These are phyloP conservation scores for Chymomyza fuscimana DNA, from an alignment of 2,888 invertebrate species.

Conservation along the genomic window DNA sequence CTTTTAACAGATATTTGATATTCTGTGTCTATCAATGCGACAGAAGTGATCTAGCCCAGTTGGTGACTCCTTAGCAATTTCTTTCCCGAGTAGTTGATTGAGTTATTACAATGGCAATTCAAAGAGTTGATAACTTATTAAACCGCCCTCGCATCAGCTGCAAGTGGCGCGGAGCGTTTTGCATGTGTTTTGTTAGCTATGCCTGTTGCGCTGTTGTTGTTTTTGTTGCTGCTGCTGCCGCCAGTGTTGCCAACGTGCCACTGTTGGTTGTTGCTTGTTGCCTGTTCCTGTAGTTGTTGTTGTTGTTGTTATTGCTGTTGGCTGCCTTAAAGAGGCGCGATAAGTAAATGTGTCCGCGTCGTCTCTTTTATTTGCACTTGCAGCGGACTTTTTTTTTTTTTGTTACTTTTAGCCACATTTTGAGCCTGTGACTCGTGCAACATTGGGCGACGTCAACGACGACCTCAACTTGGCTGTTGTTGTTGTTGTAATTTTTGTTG, in stretches of 20 bases:
- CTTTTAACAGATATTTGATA: no score
- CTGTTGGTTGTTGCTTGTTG: slow-evolving; percentile 30
- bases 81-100: no score
- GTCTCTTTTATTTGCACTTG: slow-evolving; percentile 74
- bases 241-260: slow-evolving; percentile 10
- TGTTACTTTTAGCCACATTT: slow-evolving; percentile 10
- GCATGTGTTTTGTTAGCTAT: slow-evolving; percentile 65
- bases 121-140: background rate
- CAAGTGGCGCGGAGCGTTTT: slow-evolving; percentile 53
- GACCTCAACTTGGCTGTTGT: slow-evolving; percentile 19
- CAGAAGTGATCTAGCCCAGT: no score
- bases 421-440: slow-evolving; percentile 35
- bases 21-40: no score
- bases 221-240: slow-evolving; percentile 50
- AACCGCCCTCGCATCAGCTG: slow-evolving; percentile 30
- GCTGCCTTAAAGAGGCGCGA: slow-evolving; percentile 65
- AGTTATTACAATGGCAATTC: no score
- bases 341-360: slow-evolving; percentile 74
- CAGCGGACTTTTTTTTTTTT: slow-evolving; percentile 41
- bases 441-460: slow-evolving; percentile 51
- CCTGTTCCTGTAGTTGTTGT: slow-evolving; percentile 43
- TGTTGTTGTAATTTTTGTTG: slow-evolving; percentile 19
- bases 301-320: slow-evolving; percentile 28
- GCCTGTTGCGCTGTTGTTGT: slow-evolving; percentile 5
- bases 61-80: no score